Base-by-base conservation (phyloP, 2,113 vertebrate species). In the Microtus pennsylvanicus region DNA sequence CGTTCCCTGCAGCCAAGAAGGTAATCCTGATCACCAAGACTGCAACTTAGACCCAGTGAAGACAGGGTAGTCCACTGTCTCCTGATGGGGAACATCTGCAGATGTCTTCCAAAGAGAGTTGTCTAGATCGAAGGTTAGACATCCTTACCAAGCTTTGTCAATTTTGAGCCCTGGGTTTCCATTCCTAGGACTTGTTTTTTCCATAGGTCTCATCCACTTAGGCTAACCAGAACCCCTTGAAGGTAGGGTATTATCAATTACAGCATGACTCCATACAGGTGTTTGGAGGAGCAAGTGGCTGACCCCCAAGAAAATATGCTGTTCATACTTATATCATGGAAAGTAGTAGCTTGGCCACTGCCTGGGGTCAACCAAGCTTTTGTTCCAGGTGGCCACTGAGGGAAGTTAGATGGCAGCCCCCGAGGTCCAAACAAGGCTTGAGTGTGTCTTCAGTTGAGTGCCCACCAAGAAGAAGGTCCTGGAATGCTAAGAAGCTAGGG, bases 301-400 rank as follows among this genome's bases (percentile, higher is more conserved):
- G 8, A 3, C 5, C 9, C 0, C 2, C 19, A 4, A 14, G 8
- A 6, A 0, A 2, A 30, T 2, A 1, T 2, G 22, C 14, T 0
- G 21, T 42, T 35, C 17, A 0, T 6, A 2, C 14, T 30, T 77
- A 28, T 17, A 2, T 7, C 17, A 28, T 1, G 1, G 19, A 45
- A 65, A 55, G 47, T 2, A 24, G 55, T 26, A 5, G 67, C 10
- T 8, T 1, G n/a, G 11, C 50, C 17, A 19, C 82, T 76, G 1
- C 50, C 8, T 8, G 87, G 61, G 89, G 87, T 67, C 81, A 87
- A 70, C 81, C 33, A 0, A 77, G 74, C 65, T 87, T 69, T 76
- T 24, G 13, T 38, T 75, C 67, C 5, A 45, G 61, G 61, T 91
- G 74, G 55, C 5, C 1, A 10, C 3, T 63, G 35, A 63, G 78